Evolutionary conservation across 1,140 invertebrate genomes (phyloP).

Genomic region (Brachystomella parvula): DNA sequence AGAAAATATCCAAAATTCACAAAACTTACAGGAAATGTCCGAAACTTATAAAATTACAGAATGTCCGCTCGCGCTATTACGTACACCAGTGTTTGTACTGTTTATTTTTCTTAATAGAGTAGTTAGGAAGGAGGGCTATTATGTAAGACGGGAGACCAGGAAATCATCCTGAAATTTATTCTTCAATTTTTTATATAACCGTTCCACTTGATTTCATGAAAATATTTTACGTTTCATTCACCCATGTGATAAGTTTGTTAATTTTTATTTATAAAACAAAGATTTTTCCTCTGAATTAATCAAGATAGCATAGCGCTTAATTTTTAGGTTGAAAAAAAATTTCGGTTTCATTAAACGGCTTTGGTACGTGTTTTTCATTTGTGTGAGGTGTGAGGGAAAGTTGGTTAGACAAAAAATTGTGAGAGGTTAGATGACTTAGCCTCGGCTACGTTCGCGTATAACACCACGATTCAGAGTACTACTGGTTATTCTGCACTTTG

Average conservation of each 20-base stretch:
- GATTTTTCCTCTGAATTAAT: not conserved
- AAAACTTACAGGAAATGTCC: no score
- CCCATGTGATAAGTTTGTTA: not conserved
- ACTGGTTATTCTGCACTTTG: not conserved
- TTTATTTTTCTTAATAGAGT: not conserved
- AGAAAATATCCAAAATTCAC: no score
- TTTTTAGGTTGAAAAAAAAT: not conserved
- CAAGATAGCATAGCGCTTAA: not conserved
- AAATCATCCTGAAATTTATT: not conserved
- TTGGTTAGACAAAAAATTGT: not conserved
- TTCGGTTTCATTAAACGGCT: not conserved
- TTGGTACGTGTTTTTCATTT: not conserved
- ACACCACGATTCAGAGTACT: not conserved
- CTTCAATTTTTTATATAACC: not conserved
- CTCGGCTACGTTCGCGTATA: slow-evolving; percentile 2
- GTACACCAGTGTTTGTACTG: no score
- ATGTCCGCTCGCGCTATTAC: no score
- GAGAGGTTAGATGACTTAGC: not conserved
- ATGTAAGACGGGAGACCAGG: no score
- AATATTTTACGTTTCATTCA: not conserved
- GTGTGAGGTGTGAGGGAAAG: not conserved
- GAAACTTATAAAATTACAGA: no score
- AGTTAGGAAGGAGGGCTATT: no score
- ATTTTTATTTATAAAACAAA: not conserved
- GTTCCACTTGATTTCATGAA: not conserved